Percentiles rank a stretch among this genome's conserved stretches.
phyloP scores from a whole-genome alignment of 2,113 vertebrate species.

The Vulpes lagopus region DNA sequence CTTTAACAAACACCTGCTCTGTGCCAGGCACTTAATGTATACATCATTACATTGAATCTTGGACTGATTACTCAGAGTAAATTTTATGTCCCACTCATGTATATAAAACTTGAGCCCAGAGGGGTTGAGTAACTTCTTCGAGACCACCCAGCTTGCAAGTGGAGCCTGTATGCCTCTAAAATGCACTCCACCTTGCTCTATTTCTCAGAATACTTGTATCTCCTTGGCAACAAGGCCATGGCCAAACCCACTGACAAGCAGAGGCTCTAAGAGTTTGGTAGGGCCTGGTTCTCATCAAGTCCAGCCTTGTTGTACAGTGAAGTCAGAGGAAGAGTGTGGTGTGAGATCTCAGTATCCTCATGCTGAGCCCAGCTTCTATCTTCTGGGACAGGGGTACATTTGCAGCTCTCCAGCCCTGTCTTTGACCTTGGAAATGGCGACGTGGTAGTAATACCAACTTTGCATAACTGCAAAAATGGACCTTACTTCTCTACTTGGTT shows the following conservation, averaged over 20 bases:
- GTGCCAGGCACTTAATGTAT: neutral
- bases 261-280: neutral
- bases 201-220: neutral
- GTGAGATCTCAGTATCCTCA: no score
- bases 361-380: neutral
- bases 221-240: neutral
- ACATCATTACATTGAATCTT: neutral
- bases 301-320: neutral
- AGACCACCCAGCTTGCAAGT: neutral
- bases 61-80: neutral
- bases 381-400: neutral
- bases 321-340: no score
- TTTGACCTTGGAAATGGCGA: neutral
- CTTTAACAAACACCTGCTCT: neutral
- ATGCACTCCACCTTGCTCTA: neutral
- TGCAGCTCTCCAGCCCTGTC: neutral
- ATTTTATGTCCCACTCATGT: neutral
- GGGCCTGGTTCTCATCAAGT: neutral
- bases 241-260: neutral
- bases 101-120: neutral
- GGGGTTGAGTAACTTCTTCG: neutral
- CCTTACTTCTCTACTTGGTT: neutral
- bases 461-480: neutral
- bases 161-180: neutral
- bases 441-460: fast-evolving